Conservation (phyloP, 2,797 vertebrate genomes). For the Intellagama lesueurii region DNA sequence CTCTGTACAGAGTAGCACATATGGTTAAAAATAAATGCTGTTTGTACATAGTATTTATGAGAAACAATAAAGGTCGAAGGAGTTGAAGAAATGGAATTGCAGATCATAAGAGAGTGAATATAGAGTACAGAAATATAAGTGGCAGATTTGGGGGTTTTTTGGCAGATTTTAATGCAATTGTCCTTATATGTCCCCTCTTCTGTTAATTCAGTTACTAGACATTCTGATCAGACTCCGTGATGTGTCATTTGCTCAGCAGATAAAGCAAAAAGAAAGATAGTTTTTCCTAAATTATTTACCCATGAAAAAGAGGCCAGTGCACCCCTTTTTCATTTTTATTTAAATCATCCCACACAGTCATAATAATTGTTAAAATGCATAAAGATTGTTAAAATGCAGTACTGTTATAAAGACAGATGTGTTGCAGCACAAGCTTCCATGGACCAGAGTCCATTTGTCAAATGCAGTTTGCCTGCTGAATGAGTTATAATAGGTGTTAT, state of each 20-base stretch:
- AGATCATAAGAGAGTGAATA: conserved; percentile 9
- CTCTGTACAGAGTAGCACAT: conserved; percentile 9
- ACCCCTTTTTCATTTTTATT: neutral
- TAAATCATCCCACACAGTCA: neutral
- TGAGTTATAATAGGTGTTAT: neutral
- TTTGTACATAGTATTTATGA: conserved; percentile 15
- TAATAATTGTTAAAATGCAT: neutral
- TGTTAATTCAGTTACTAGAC: neutral
- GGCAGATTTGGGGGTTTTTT: neutral
- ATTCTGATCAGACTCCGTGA: neutral
- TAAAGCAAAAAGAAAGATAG: neutral
- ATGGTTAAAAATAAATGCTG: conserved; percentile 18
- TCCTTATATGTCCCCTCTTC: neutral
- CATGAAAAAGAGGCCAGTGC: neutral
- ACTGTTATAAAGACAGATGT: neutral
- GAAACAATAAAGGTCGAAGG: conserved; percentile 1
- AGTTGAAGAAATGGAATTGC: conserved; percentile 9
- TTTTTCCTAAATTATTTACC: neutral
- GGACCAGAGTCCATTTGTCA: neutral
- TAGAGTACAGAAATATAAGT: neutral
- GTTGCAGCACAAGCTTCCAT: neutral
- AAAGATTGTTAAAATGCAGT: neutral
- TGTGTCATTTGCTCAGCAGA: neutral
- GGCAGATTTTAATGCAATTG: neutral
- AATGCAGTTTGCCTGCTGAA: neutral